Evolutionary conservation across 2,797 vertebrate species (phyloP), one percentile per base, ranked within the genome.

Genomic region (Hippoglossus hippoglossus): DNA sequence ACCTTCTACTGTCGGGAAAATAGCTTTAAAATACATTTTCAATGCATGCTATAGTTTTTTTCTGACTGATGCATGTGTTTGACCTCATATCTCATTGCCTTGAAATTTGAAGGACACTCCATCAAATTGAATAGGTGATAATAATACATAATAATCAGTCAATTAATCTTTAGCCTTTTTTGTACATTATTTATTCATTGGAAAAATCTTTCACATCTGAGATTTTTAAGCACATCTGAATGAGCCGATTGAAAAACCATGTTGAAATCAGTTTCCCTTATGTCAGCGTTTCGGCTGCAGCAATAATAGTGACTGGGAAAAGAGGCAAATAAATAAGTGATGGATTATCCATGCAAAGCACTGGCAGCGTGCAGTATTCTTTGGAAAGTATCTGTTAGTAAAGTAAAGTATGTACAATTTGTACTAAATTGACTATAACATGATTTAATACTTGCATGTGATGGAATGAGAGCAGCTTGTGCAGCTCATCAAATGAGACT

Each of bases 381-480:
- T 55, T 49, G 36, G 67, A 65, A 72, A 75, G 52, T 60, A 15
- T 54, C 18, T 44, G 55, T 31, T n/a, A 49, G 56, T 28, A 58
- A 64, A 50, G 28, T 26, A 15, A 73, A 56, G n/a, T n/a, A 66
- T 16, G 18, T 6, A 28, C 31, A 62, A 52, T 78, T 63, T 76
- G 70, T 19, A 34, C 22, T 21, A 31, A 58, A 58, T 18, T 9
- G 26, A 4, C 74, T n/a, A 4, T 46, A 41, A 46, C 18, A 46
- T 46, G 44, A 46, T 46, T 46, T 1, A 46, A 39, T 39, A 39
- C 36, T 13, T 7, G 39, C 28, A 41, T 16, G 15, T 16, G 16
- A 18, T 46, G 60, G 74, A 52, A 31, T 62, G 46, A 53, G 16
- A 46, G 19, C 47, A 46, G 44, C 5, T 39, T 13, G 11, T 19